phyloP scores from a whole-genome alignment of 2,888 invertebrate species.

The Sarcophaga caerulescens region DNA sequence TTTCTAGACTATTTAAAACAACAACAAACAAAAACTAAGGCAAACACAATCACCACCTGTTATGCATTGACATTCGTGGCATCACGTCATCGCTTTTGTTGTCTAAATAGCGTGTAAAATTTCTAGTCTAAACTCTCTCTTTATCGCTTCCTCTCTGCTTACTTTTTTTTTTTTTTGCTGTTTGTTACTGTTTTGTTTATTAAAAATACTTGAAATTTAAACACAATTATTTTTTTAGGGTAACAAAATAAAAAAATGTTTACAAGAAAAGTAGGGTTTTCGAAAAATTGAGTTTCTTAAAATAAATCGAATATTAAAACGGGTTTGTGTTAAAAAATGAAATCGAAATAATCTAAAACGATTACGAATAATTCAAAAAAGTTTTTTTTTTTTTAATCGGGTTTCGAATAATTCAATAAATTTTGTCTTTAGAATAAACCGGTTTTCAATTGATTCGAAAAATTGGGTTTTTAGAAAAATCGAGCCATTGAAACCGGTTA shows the following conservation, averaged over 20 bases:
- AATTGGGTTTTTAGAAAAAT: no score
- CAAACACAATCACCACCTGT: conserved; percentile 21
- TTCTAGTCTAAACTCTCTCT: background rate
- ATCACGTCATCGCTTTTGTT: conserved; percentile 41
- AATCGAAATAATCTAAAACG: no score
- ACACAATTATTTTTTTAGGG: background rate
- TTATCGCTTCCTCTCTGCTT: background rate
- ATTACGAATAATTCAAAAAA: no score
- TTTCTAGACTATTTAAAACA: no score
- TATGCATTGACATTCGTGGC: conserved; percentile 10
- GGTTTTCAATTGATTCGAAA: no score
- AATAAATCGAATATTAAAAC: no score
- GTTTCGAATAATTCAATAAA: no score
- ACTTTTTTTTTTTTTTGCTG: background rate
- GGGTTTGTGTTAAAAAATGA: no score
- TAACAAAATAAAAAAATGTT: background rate
- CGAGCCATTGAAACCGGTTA: no score
- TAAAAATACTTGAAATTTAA: background rate
- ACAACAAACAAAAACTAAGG: background rate
- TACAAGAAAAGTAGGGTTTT: background rate
- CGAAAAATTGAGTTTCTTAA: no score
- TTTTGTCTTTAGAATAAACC: no score
- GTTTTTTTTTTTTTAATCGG: no score
- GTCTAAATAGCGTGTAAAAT: background rate
- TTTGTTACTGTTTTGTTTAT: background rate